Evolutionary conservation across 2,113 vertebrate species (phyloP).

Genomic region (Periophthalmodon schlosseri): DNA sequence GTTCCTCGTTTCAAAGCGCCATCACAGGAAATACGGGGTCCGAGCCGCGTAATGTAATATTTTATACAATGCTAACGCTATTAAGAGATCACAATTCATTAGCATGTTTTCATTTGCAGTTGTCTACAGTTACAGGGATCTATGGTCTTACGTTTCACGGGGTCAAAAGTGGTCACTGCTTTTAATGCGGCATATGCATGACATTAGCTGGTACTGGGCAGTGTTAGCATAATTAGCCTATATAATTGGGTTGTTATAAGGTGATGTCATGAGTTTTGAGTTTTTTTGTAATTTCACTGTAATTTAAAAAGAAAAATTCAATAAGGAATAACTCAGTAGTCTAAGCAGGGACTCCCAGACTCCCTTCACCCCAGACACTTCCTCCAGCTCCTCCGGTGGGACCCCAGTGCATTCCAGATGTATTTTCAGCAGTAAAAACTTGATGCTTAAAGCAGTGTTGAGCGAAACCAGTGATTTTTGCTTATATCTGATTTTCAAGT

Average conservation of each 20-base stretch:
- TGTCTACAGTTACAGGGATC: neutral
- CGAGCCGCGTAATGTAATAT: slow-evolving; percentile 1
- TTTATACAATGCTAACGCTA: neutral
- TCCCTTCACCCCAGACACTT: too few species aligned
- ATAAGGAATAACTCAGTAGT: too few species aligned
- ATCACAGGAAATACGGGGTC: slow-evolving; percentile 3
- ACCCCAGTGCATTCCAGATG: too few species aligned
- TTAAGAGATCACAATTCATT: neutral
- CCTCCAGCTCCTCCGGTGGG: too few species aligned
- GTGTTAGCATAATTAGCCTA: neutral
- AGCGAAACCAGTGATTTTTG: too few species aligned
- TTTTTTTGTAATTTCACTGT: too few species aligned
- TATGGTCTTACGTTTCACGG: neutral
- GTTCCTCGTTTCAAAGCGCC: slow-evolving; percentile 14
- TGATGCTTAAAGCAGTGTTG: too few species aligned
- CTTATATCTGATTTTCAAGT: too few species aligned
- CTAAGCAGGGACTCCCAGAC: too few species aligned
- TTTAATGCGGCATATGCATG: neutral
- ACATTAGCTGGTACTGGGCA: neutral
- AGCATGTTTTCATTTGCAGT: neutral
- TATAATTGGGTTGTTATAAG: neutral
- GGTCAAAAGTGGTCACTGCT: neutral
- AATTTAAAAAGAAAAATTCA: too few species aligned
- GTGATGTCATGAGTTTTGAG: too few species aligned
- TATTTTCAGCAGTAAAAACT: too few species aligned